Conservation (phyloP, 2,888 invertebrate genomes). For the Apamea crenata region DNA sequence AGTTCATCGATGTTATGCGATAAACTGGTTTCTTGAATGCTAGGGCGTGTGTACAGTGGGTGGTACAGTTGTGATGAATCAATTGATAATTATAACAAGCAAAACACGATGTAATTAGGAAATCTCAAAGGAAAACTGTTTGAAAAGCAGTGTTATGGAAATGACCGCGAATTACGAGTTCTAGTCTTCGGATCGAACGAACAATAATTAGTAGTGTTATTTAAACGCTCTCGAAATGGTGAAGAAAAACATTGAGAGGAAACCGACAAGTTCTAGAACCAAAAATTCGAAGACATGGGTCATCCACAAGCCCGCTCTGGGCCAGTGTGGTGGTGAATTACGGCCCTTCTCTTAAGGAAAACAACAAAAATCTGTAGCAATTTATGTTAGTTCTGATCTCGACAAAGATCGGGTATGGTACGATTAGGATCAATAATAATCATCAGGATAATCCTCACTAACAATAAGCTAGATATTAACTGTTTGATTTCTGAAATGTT, state of each 20-base stretch:
- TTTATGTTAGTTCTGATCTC: neutral
- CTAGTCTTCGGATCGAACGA: neutral
- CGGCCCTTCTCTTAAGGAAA: neutral
- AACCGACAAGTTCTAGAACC: neutral
- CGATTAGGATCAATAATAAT: too few relatives aligned
- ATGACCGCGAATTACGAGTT: neutral
- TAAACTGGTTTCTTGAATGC: constrained; percentile 61
- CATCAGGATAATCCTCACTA: neutral
- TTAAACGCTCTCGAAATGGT: neutral
- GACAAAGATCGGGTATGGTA: neutral
- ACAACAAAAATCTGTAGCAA: neutral
- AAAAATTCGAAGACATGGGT: neutral
- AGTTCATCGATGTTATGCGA: constrained; percentile 68
- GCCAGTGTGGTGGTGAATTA: neutral
- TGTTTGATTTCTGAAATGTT: neutral
- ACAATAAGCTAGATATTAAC: neutral
- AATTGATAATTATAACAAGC: neutral
- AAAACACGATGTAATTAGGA: neutral
- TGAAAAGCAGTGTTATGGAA: neutral
- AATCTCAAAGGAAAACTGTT: neutral
- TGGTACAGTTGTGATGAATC: neutral
- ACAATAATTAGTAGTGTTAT: neutral
- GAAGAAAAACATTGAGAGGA: neutral
- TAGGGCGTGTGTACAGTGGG: constrained; percentile 34
- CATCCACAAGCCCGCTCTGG: neutral